Evolutionary conservation across 1,140 invertebrate genomes (phyloP).

Genomic region (Pentalonia nigronervosa): DNA sequence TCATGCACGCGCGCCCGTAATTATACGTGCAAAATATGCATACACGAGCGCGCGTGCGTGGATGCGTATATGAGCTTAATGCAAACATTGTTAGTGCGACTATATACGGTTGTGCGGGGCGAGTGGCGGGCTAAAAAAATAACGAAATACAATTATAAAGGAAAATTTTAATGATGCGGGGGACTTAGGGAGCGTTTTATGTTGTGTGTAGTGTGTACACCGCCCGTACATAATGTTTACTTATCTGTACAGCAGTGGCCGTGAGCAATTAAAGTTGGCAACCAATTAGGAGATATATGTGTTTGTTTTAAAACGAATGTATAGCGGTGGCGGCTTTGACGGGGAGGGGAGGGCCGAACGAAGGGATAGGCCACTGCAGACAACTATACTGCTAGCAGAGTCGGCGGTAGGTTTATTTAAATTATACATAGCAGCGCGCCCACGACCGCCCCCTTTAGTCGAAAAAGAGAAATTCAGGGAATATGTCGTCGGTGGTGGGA

Average conservation of each 20-base stretch:
- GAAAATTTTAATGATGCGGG: slow-evolving; percentile 58
- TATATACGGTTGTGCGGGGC: neutral
- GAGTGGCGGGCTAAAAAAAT: neutral
- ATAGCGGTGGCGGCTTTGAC: neutral
- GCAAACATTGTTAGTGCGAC: slow-evolving; percentile 54
- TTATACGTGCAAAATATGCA: slow-evolving; percentile 19
- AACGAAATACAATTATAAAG: slow-evolving; percentile 58
- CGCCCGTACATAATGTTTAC: slow-evolving; percentile 46
- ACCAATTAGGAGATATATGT: slow-evolving; percentile 55
- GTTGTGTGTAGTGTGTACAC: slow-evolving; percentile 28
- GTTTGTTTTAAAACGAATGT: slow-evolving; percentile 50
- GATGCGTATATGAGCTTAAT: slow-evolving; percentile 14
- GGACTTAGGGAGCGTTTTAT: slow-evolving; percentile 43
- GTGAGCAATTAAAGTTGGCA: slow-evolving; percentile 57
- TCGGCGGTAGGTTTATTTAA: slow-evolving; percentile 28
- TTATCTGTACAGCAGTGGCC: slow-evolving; percentile 54
- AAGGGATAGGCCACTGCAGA: slow-evolving; percentile 2
- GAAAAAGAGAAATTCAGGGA: slow-evolving; percentile 42
- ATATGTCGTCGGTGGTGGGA: too few relatives aligned
- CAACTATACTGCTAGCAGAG: neutral
- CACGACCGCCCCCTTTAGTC: slow-evolving; percentile 2
- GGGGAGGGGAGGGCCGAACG: neutral
- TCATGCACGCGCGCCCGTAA: slow-evolving; percentile 6
- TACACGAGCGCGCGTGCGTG: neutral
- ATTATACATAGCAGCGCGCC: slow-evolving; percentile 3